Percentiles rank a stretch among this genome's conserved stretches.
Evolutionary conservation across 2,888 invertebrate species (phyloP).

Genomic region (Coenonympha glycerion): DNA sequence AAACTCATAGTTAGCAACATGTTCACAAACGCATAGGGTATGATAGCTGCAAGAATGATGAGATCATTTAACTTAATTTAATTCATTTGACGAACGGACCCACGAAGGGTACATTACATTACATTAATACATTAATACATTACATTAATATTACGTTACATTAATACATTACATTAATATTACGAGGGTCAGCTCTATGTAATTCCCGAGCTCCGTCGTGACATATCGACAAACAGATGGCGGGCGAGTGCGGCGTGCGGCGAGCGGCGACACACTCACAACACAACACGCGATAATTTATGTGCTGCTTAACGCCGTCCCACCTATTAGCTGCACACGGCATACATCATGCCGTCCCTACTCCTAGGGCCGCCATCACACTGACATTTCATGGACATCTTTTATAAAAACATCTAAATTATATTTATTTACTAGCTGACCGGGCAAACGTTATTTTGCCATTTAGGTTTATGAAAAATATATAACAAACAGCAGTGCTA

Average conservation of each 20-base stretch:
- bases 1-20: too few species aligned
- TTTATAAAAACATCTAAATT: not conserved
- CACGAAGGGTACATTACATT: too few species aligned
- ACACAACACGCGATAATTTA: conserved; percentile 74
- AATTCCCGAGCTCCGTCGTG: conserved; percentile 53
- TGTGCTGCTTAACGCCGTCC: conserved; percentile 72
- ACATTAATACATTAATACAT: too few species aligned
- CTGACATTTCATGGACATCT: conserved; percentile 19
- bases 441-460: too few species aligned
- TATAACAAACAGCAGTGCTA: too few species aligned
- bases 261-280: too few species aligned
- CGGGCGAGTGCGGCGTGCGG: conserved; percentile 57
- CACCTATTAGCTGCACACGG: conserved; percentile 72
- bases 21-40: too few species aligned
- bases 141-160: not conserved
- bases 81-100: too few species aligned
- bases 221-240: conserved; percentile 76
- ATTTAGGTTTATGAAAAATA: too few species aligned
- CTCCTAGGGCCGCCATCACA: conserved; percentile 53
- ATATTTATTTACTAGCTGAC: too few species aligned
- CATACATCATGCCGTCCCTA: conserved; percentile 60
- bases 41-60: too few species aligned
- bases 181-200: conserved; percentile 48
- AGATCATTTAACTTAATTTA: too few species aligned
- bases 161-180: not conserved